Evolutionary conservation across 2,113 vertebrate species (phyloP), one percentile per base, ranked within the genome.

Genomic region (Sprattus sprattus): DNA sequence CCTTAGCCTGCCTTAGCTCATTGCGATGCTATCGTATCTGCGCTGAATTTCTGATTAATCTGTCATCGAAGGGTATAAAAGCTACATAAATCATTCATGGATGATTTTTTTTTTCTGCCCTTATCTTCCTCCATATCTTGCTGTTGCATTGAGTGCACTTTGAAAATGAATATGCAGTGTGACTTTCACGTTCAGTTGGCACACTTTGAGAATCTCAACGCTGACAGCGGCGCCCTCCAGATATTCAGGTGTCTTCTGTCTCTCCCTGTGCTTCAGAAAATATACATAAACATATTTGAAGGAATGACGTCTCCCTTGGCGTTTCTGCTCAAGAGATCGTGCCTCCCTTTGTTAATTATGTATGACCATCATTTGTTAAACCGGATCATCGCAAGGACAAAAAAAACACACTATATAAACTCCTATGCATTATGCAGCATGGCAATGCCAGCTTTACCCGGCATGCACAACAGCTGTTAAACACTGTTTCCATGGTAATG

Each of bases 401-500:
- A 91, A 47, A 32, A 80, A 78, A 44, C 81, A 64, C 83, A 84
- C 81, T 52, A 80, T 54, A 81, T 83, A 85, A 81, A 83, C 39
- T 67, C 46, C 15, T 78, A 89, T 89, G 85, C 20, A 87, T 90
- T 89, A 89, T 89, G 86, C 88, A 89, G 81, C 44, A 83, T 86
- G 85, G 88, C 71, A 82, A 78, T 52, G 49, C 50, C 28, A 49
- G 85, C n/a, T 67, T 83, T 81, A 83, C 20, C 87, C 83, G 50
- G 84, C 91, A 86, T 88, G 87, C 86, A 84, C 85, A 91, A 88
- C 84, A 86, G 87, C 82, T 90, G 86, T 88, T 87, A 82, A 88
- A 87, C 85, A 84, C 81, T 39, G 91, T 91, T 90, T 90, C 91
- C 88, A 89, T 92, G 89, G 90, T 84, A 91, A 91, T 89, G 54